Conservation (phyloP, 1,140 invertebrate genomes). For the Caenorhabditis tropicalis region DNA sequence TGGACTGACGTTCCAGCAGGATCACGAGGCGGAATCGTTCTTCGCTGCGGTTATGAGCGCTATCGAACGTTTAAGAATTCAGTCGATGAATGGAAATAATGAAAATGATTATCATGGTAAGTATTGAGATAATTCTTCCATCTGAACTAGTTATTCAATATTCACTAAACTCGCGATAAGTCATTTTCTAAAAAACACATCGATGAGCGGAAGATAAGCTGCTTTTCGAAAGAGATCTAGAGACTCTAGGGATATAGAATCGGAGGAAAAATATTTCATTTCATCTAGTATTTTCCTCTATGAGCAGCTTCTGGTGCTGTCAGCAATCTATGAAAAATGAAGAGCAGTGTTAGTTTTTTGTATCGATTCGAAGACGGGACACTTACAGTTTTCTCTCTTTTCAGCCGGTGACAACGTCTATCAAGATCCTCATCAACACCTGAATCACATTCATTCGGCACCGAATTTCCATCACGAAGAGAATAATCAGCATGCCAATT, state of each 20-base stretch:
- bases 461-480: slow-evolving; percentile 3
- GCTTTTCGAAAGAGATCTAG: too few relatives aligned
- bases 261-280: too few relatives aligned
- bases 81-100: not conserved
- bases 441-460: slow-evolving; percentile 3
- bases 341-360: too few relatives aligned
- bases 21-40: not conserved
- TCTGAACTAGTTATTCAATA: too few relatives aligned
- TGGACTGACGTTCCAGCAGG: not conserved
- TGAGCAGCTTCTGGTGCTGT: not conserved
- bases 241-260: too few relatives aligned
- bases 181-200: too few relatives aligned
- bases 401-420: slow-evolving; percentile 24
- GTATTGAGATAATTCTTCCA: not conserved
- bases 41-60: not conserved
- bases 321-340: too few relatives aligned
- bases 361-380: too few relatives aligned
- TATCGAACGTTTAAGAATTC: not conserved
- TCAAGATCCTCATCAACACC: slow-evolving; percentile 11
- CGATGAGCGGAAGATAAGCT: too few relatives aligned
- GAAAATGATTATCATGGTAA: not conserved
- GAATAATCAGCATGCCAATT: not conserved
- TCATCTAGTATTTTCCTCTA: too few relatives aligned
- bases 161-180: too few relatives aligned
- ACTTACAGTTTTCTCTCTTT: not conserved